These are phyloP conservation scores for Bursaphelenchus mucronatus DNA, from an alignment of 1,140 invertebrate species.

Conservation along the genomic window DNA sequence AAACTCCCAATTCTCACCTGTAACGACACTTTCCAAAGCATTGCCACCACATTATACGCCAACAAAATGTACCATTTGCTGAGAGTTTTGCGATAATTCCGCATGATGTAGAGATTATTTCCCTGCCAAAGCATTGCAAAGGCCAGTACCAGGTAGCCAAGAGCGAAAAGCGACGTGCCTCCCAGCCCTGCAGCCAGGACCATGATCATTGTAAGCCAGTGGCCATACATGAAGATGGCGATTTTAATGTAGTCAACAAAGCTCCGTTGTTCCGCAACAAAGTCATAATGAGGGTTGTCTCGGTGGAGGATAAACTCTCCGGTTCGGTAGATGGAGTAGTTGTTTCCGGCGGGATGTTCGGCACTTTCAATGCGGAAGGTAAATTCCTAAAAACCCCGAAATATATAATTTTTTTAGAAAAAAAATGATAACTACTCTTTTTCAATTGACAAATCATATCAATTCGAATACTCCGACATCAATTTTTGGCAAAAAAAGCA, in stretches of 20 bases:
- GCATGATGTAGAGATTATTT: constrained; percentile 59
- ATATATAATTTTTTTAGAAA: too few species aligned
- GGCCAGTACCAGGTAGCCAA: constrained; percentile 57
- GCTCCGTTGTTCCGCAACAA: constrained; percentile 50
- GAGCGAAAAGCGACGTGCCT: constrained; percentile 58
- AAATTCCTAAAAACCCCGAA: constrained; percentile 65
- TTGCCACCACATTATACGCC: constrained; percentile 50
- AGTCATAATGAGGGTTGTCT: constrained; percentile 57
- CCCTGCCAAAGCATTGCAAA: constrained; percentile 60
- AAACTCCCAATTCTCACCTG: constrained; percentile 36
- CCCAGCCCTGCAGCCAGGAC: constrained; percentile 55
- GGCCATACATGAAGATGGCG: constrained; percentile 55
- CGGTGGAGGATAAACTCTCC: constrained; percentile 33
- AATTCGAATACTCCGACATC: too few species aligned
- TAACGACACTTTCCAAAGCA: constrained; percentile 51
- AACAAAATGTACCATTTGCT: constrained; percentile 50
- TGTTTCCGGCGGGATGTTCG: constrained; percentile 50
- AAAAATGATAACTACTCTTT: too few species aligned
- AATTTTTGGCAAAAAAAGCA: too few species aligned
- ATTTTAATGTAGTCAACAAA: constrained; percentile 58
- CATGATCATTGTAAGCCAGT: constrained; percentile 58
- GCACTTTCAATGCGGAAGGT: constrained; percentile 47
- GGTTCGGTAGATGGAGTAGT: constrained; percentile 50
- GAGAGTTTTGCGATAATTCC: constrained; percentile 36
- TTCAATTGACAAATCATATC: too few species aligned